phyloP scores from a whole-genome alignment of 2,888 invertebrate species.

The Platerodrilus igneus region DNA sequence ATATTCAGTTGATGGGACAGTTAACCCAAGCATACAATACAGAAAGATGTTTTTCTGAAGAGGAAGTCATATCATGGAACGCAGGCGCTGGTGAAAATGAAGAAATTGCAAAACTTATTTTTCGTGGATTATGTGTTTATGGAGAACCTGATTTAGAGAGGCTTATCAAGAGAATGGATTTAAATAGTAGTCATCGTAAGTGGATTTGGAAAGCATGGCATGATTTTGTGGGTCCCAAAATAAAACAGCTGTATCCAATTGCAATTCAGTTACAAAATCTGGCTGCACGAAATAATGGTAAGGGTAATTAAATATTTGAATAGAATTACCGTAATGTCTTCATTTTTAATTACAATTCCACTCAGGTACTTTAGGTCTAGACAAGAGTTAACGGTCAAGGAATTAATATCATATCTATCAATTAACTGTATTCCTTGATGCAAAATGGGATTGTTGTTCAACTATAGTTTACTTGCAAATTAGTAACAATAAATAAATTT shows the following conservation, averaged over 20 bases:
- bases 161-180: conserved; percentile 50
- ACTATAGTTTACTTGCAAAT: too few species aligned
- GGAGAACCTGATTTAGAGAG: conserved; percentile 61
- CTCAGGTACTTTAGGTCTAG: too few species aligned
- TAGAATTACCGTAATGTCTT: too few species aligned
- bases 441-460: too few species aligned
- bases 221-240: conserved; percentile 55
- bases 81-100: conserved; percentile 19
- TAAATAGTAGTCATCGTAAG: conserved; percentile 34
- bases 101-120: conserved; percentile 30
- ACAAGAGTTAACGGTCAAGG: too few species aligned
- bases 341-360: too few species aligned
- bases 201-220: conserved; percentile 68
- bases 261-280: conserved; percentile 58
- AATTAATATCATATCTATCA: too few species aligned
- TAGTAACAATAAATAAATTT: too few species aligned
- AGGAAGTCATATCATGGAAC: conserved; percentile 23
- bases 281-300: conserved; percentile 63
- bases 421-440: too few species aligned
- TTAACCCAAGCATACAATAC: conserved; percentile 58
- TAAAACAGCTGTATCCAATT: conserved; percentile 53
- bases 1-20: conserved; percentile 47
- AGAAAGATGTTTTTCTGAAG: conserved; percentile 52
- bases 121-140: conserved; percentile 49
- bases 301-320: too few species aligned